Base-by-base conservation (phyloP, 2,113 vertebrate species). In the Geococcyx californianus region DNA sequence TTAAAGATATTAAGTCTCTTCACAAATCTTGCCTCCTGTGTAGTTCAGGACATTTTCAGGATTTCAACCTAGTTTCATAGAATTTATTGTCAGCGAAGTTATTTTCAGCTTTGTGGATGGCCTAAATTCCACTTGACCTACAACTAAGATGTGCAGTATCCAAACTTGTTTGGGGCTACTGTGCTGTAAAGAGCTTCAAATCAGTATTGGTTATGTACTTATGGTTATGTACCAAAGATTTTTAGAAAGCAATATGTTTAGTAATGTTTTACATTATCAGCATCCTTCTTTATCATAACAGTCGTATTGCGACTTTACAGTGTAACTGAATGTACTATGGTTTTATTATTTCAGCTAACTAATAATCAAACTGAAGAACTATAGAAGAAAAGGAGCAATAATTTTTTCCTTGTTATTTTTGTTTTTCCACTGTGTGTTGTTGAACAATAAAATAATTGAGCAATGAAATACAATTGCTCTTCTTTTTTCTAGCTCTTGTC, bases 101-200 rank as follows among this genome's bases (percentile, higher is more conserved):
- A 93, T 89, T 96, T 97, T 79, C 62, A 87, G 84, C 36, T 84
- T 89, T 89, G 44, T 0, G 0, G 24, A 79, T 87, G 70, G 16
- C 44, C 78, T 91, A 67, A 84, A 89, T 94, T 91, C 74, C 34
- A 11, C 69, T 81, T 91, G 78, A 93, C 88, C 78, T 96, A 42
- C 55, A 92, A 42, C 18, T 56, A 69, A 59, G 49, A 25, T 26
- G 24, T 55, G 29, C 29, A 38, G 8, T 44, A 49, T 56, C 40
- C 62, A 59, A 52, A 79, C 7, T 64, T 10, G 54, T 68, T 19
- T 14, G 68, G 66, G 13, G 12, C 38, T 85, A 19, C 29, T 76
- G 34, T 68, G 26, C 40, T 79, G 34, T 19, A 55, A 69, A 49
- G 12, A 56, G 16, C 28, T 91, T 84, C 26, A 68, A 44, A 51